Evolutionary conservation across 2,888 invertebrate genomes (phyloP), one percentile per base, ranked within the genome.

Genomic region (Nemapogon koenigi): DNA sequence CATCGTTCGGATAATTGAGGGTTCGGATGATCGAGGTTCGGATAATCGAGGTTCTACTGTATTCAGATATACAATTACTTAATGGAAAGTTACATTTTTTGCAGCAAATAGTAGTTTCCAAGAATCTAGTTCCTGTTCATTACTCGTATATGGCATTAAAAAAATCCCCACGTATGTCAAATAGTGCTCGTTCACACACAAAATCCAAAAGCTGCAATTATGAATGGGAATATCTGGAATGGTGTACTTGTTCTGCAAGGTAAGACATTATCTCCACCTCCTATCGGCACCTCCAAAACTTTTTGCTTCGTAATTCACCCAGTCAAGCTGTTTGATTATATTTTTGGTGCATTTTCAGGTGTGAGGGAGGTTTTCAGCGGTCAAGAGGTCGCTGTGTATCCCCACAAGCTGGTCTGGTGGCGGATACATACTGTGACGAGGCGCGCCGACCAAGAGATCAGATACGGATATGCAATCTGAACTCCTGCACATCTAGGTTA

Each of bases 321-420:
- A 11, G 6, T 11, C 6, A 10, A 28, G 11, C 6, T 28, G 13
- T 28, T 28, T 8, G 28, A 6, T 13, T 6, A 28, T 4, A 8
- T 6, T 28, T 6, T 4, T 14, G 30, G 10, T 13, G 11, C 10
- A 15, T 14, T 15, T 27, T 13, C 36, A 36, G 36, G 13, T 36
- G 36, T 26, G 26, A 36, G 11, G 27, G 13, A 3, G 36, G 36
- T 16, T 27, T 27, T 7, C 15, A 13, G 19, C 10, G 14, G 2
- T 27, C 15, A 16, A 16, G 6, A 15, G 13, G 16, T 6, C 27
- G 26, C 26, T 36, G 36, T 26, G 27, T 36, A 3, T 36, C 36
- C 14, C 2, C 27, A 7, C 11, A 10, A 13, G 15, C 11, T 13
- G 36, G 36, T n/a, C 4, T 25, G 16, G 36, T 36, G 17, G 26